These are phyloP conservation scores for Congeria kusceri DNA, from an alignment of 2,888 invertebrate species.

Conservation along the genomic window DNA sequence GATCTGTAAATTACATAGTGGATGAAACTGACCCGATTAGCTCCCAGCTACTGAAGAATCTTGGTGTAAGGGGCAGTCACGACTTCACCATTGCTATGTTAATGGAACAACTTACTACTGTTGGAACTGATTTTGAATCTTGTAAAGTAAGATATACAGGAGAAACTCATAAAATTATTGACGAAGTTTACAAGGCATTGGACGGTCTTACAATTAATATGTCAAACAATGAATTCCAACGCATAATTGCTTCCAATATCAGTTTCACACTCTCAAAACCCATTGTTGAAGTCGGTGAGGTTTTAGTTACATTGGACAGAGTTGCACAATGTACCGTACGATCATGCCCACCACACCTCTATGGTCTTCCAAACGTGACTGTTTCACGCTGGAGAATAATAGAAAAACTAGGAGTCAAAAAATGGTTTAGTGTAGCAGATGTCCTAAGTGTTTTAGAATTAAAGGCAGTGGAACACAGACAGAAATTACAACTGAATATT, in stretches of 20 bases:
- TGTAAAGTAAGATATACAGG: neutral
- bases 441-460: neutral
- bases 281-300: slow-evolving; percentile 4
- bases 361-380: neutral
- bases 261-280: neutral
- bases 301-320: neutral
- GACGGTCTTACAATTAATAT: neutral
- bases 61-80: neutral
- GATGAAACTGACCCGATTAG: neutral
- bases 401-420: neutral
- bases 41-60: neutral
- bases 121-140: neutral
- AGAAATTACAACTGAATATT: neutral
- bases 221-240: neutral
- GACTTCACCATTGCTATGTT: neutral
- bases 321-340: neutral
- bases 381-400: neutral
- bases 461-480: neutral
- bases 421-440: neutral
- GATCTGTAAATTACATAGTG: neutral
- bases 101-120: neutral
- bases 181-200: neutral
- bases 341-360: slow-evolving; percentile 13
- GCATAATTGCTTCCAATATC: neutral
- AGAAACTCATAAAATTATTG: neutral